A percentile compares a stretch with the other conserved stretches of the same genome.
Conservation (phyloP, 2,113 vertebrate genomes). For the Terrapene triunguis region DNA sequence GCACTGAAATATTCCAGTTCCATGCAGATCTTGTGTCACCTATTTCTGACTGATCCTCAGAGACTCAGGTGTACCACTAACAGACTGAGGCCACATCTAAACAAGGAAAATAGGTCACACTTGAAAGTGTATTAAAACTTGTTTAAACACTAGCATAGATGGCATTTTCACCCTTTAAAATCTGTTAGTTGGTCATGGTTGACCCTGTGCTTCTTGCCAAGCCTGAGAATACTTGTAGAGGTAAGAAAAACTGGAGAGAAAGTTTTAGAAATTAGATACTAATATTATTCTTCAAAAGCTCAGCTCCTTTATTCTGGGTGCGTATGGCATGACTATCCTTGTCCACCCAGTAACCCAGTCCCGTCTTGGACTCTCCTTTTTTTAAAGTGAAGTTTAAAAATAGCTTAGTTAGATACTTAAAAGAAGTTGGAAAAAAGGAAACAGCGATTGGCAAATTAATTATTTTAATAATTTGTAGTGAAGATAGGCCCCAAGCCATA, state of each 20-base stretch:
- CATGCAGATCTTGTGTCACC: neutral
- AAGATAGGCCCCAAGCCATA: neutral
- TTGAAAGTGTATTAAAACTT: neutral
- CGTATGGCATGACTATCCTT: neutral
- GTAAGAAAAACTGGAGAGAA: neutral
- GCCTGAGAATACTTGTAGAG: neutral
- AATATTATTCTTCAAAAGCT: neutral
- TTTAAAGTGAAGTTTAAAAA: neutral
- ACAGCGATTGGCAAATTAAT: neutral
- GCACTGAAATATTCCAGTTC: slow-evolving; percentile 58
- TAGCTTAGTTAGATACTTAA: neutral
- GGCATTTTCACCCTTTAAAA: neutral
- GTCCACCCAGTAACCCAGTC: neutral
- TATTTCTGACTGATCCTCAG: slow-evolving; percentile 41
- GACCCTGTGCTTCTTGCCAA: neutral
- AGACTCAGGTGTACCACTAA: fast-evolving
- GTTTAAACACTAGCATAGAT: neutral
- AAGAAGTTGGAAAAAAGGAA: neutral
- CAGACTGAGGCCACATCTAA: neutral
- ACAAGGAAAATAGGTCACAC: neutral
- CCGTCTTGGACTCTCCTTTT: neutral
- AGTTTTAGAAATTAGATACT: neutral
- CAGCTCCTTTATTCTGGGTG: neutral
- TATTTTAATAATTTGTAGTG: neutral
- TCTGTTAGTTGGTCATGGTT: neutral